phyloP scores from a whole-genome alignment of 2,797 vertebrate genomes.

The Epinephelus malabaricus region DNA sequence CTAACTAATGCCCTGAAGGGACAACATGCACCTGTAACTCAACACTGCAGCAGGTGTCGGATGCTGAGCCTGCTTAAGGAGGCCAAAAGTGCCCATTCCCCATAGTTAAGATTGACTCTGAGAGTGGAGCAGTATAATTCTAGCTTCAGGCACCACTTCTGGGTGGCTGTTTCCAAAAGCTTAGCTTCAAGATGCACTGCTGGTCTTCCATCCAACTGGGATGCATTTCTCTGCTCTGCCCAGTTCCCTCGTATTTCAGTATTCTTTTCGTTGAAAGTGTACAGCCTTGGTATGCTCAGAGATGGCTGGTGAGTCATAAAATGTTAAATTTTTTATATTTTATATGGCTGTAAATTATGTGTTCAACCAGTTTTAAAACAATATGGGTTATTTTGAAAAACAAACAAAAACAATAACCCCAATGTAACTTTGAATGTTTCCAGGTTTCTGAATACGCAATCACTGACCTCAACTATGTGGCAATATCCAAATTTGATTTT shows the following conservation, averaged over 20 bases:
- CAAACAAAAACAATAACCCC: not conserved
- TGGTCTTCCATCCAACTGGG: conserved; percentile 63
- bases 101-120: conserved; percentile 71
- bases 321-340: conserved; percentile 1
- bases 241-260: conserved; percentile 43
- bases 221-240: conserved; percentile 58
- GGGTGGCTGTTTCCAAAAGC: conserved; percentile 74
- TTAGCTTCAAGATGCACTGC: conserved; percentile 69
- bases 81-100: conserved; percentile 73
- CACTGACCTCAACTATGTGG: not conserved
- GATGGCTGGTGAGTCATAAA: conserved; percentile 24
- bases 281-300: conserved; percentile 23
- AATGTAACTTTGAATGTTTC: not conserved
- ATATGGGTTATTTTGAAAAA: not conserved
- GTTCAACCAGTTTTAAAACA: conserved; percentile 3
- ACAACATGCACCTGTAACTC: conserved; percentile 76
- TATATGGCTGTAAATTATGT: conserved; percentile 2
- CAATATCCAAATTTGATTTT: not conserved
- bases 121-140: conserved; percentile 73
- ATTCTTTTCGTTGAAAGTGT: conserved; percentile 38
- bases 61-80: conserved; percentile 66
- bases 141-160: conserved; percentile 73
- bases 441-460: not conserved
- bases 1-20: conserved; percentile 70
- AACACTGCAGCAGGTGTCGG: conserved; percentile 69